These are phyloP conservation scores for Sylvietta virens DNA, from an alignment of 2,113 vertebrate species.

Conservation along the genomic window DNA sequence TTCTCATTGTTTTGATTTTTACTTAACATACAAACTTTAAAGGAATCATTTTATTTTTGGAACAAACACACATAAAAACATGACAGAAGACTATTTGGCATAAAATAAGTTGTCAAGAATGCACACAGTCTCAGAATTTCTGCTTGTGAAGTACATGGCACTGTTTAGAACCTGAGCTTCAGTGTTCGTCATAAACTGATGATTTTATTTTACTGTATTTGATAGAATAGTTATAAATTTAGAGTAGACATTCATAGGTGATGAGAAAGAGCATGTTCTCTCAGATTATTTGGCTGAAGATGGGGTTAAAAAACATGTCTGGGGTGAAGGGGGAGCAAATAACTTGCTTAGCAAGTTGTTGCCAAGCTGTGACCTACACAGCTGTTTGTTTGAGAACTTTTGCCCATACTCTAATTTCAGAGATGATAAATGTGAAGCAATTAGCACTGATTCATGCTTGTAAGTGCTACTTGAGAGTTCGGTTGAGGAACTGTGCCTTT, in stretches of 20 bases:
- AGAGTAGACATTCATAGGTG: background rate
- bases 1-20: background rate
- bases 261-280: background rate
- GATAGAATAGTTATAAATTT: background rate
- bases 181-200: background rate
- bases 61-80: background rate
- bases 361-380: slow-evolving; percentile 34
- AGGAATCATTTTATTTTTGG: background rate
- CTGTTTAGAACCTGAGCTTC: background rate
- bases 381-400: slow-evolving; percentile 45
- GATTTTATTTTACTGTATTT: background rate
- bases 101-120: background rate
- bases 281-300: background rate
- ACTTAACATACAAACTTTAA: background rate
- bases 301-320: background rate
- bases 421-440: slow-evolving; percentile 51
- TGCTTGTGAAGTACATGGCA: background rate
- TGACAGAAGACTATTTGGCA: background rate
- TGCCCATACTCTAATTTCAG: slow-evolving; percentile 30
- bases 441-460: slow-evolving; percentile 57
- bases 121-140: background rate
- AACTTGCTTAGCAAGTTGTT: background rate
- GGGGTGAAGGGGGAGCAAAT: background rate
- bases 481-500: slow-evolving; percentile 36
- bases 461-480: slow-evolving; percentile 53